Percentiles rank a stretch among this genome's conserved stretches.
Conservation (phyloP, 1,140 invertebrate species). For the Latrodectus geometricus region DNA sequence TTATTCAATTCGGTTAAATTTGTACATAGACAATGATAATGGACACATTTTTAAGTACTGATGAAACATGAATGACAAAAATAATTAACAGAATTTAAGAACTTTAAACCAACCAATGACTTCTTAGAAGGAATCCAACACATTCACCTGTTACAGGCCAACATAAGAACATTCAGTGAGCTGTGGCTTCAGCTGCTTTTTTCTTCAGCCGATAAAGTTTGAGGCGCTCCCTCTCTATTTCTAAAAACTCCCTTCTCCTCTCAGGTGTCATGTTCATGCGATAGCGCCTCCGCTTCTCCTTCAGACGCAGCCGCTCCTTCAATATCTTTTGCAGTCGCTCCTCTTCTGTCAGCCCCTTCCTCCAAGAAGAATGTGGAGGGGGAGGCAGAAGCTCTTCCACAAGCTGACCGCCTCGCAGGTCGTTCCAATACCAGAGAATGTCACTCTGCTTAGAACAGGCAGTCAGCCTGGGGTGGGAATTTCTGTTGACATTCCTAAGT, state of each 20-base stretch:
- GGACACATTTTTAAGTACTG: too few species aligned
- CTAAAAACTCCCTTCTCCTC: neutral
- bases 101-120: slow-evolving; percentile 2
- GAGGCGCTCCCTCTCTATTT: slow-evolving; percentile 29
- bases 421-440: slow-evolving; percentile 49
- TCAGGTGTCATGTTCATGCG: slow-evolving; percentile 19
- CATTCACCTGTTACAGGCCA: neutral
- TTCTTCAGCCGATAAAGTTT: slow-evolving; percentile 33
- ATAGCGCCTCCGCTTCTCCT: slow-evolving; percentile 15
- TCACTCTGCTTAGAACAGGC: slow-evolving; percentile 26
- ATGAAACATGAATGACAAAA: neutral
- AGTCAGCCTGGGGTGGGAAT: neutral
- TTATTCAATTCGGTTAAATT: too few species aligned
- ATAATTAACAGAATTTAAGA: neutral
- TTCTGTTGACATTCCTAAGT: neutral
- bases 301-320: slow-evolving; percentile 1
- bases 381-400: neutral
- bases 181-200: neutral
- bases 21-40: too few species aligned
- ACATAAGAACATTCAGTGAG: neutral
- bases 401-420: neutral
- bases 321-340: slow-evolving; percentile 21
- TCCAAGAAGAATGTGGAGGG: neutral
- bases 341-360: slow-evolving; percentile 10
- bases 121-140: neutral